phyloP scores from a whole-genome alignment of 1,140 invertebrate species.

The Trichonephila inaurata region DNA sequence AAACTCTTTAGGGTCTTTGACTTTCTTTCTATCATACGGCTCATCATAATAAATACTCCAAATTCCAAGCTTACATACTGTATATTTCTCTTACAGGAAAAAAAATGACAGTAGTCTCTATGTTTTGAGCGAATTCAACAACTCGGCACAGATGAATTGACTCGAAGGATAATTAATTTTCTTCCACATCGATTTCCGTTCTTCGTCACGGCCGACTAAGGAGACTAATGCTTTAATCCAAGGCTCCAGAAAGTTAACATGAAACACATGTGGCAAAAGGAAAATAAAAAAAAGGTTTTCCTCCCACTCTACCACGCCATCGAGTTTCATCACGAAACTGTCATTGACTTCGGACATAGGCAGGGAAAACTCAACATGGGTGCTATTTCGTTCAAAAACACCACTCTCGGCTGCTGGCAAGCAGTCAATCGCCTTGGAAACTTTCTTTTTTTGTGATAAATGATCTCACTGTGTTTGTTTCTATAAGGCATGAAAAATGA shows the following conservation, averaged over 20 bases:
- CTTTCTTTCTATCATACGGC: too few relatives aligned
- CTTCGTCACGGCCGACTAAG: not conserved
- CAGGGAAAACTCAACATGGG: not conserved
- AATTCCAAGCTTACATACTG: too few relatives aligned
- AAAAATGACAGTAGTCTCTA: too few relatives aligned
- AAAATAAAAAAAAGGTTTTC: not conserved
- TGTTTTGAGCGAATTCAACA: not conserved
- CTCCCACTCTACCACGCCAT: not conserved
- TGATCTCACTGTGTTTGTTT: conserved; percentile 24
- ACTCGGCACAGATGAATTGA: not conserved
- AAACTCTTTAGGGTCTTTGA: too few relatives aligned
- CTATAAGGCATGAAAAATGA: conserved; percentile 56
- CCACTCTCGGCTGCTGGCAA: not conserved
- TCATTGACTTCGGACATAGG: not conserved
- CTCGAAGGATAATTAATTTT: not conserved
- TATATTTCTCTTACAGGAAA: too few relatives aligned
- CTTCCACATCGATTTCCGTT: not conserved
- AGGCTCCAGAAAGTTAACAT: not conserved
- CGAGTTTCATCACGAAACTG: not conserved
- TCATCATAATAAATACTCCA: too few relatives aligned
- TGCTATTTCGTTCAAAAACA: not conserved
- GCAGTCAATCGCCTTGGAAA: conserved; percentile 30
- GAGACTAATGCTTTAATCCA: not conserved
- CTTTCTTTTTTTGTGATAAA: conserved; percentile 5
- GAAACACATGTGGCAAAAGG: not conserved